Base-by-base conservation (phyloP, 2,888 invertebrate species). In the Scelioninae gen. 1 region DNA sequence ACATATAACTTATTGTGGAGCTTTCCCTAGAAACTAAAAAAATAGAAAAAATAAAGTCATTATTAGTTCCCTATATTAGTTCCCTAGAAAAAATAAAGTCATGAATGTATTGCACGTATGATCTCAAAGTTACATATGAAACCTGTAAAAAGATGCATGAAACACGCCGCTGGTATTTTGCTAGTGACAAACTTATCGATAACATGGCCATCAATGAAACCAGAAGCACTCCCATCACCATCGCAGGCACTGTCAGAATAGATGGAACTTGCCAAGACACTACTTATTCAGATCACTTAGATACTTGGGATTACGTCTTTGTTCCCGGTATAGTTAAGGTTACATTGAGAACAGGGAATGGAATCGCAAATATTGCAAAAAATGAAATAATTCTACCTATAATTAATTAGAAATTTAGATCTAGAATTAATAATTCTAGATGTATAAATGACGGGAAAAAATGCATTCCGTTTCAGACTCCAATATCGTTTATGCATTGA, bases 401-500 rank as follows among this genome's bases (percentile, higher is more conserved):
- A n/a, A n/a, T n/a, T n/a, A n/a, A n/a, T n/a, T n/a, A n/a, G n/a
- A n/a, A n/a, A n/a, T n/a, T n/a, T n/a, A n/a, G n/a, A n/a, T n/a
- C n/a, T n/a, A n/a, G n/a, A n/a, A n/a, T n/a, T n/a, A n/a, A n/a
- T n/a, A n/a, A n/a, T n/a, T n/a, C n/a, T 23, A 23, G 4, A 23
- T 23, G 23, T 23, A 23, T 23, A 23, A 4, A 23, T 4, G 23
- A 1, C 23, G n/a, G n/a, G n/a, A n/a, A n/a, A 78, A 49, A 32
- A 49, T 5, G 13, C 85, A 84, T 45, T 60, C 84, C 0, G 55
- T 86, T 0, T n/a, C 23, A 7, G 15, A 53, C 0, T 9, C 53
- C 0, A 74, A 86, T 0, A 81, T 81, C 5, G 82, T 84, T 0
- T 87, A 87, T 62, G 85, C 84, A 0, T 32, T 86, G 31, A 9